A percentile compares a stretch with the other conserved stretches of the same genome.
These are phyloP conservation scores for Liopterus haemorrhoidalis DNA, from an alignment of 2,888 invertebrate species.

Conservation along the genomic window DNA sequence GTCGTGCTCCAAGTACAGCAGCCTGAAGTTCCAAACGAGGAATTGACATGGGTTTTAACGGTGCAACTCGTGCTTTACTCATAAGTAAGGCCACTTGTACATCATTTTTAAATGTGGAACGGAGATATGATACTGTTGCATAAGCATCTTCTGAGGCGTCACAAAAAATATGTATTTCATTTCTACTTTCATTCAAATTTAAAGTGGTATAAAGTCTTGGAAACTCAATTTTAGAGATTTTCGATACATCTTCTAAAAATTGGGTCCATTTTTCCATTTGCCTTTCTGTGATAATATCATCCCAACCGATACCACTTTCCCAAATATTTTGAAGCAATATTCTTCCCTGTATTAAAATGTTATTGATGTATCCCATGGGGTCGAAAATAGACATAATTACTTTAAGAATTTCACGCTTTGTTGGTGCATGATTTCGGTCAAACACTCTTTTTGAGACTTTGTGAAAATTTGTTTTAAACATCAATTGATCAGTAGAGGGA, in stretches of 20 bases:
- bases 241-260: constrained; percentile 7
- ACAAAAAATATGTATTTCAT: constrained; percentile 26
- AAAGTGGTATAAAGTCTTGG: background rate
- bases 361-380: constrained; percentile 14
- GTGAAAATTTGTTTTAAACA: constrained; percentile 8
- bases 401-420: constrained; percentile 20
- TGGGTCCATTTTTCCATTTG: constrained; percentile 5
- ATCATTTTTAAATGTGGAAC: background rate
- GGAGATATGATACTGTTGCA: constrained; percentile 20
- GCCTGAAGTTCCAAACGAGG: constrained; percentile 8
- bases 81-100: background rate
- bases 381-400: constrained; percentile 17
- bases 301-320: constrained; percentile 10
- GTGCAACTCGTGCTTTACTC: constrained; percentile 7
- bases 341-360: constrained; percentile 7
- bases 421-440: constrained; percentile 18
- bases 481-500: constrained; percentile 10
- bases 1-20: constrained; percentile 5
- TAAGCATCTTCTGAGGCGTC: constrained; percentile 24
- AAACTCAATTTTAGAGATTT: background rate
- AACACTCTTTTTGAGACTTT: constrained; percentile 22
- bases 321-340: constrained; percentile 18
- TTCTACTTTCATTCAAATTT: constrained; percentile 5
- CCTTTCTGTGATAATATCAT: constrained; percentile 8
- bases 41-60: constrained; percentile 1